Conservation (phyloP, 2,888 invertebrate species). For the Linnaemya tessellans region DNA sequence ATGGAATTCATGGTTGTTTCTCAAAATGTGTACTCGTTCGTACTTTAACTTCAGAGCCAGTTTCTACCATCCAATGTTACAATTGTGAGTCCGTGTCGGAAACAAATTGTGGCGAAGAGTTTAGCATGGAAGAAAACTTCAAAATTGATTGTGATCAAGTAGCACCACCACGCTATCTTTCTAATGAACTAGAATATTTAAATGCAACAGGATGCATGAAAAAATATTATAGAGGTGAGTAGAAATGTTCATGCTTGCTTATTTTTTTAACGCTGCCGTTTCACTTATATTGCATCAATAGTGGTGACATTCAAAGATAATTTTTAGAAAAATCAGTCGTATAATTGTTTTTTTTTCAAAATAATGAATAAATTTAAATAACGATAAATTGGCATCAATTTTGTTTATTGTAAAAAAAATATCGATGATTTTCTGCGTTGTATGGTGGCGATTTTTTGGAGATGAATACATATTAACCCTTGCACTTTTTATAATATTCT, state of each 20-base stretch:
- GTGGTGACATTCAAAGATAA: neutral
- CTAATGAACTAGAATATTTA: conserved; percentile 74
- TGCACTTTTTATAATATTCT: too few species aligned
- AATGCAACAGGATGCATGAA: conserved; percentile 82
- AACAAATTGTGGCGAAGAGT: conserved; percentile 78
- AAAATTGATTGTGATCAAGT: conserved; percentile 79
- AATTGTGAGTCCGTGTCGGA: conserved; percentile 81
- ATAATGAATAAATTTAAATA: too few species aligned
- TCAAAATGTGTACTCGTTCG: too few species aligned
- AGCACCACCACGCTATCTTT: conserved; percentile 79
- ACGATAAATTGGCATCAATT: too few species aligned
- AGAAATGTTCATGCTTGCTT: neutral
- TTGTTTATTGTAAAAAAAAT: too few species aligned
- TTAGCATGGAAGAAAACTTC: conserved; percentile 78
- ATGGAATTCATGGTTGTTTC: neutral
- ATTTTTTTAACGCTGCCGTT: neutral
- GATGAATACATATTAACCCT: too few species aligned
- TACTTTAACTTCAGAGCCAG: conserved; percentile 70
- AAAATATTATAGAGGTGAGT: conserved; percentile 79
- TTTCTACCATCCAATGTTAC: conserved; percentile 80
- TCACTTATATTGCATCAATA: conserved; percentile 9
- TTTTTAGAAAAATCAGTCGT: too few species aligned
- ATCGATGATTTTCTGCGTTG: too few species aligned
- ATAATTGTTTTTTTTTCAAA: too few species aligned
- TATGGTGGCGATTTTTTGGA: too few species aligned